Base-by-base conservation (phyloP, 1,140 invertebrate species). In the Temnothorax nylanderi region DNA sequence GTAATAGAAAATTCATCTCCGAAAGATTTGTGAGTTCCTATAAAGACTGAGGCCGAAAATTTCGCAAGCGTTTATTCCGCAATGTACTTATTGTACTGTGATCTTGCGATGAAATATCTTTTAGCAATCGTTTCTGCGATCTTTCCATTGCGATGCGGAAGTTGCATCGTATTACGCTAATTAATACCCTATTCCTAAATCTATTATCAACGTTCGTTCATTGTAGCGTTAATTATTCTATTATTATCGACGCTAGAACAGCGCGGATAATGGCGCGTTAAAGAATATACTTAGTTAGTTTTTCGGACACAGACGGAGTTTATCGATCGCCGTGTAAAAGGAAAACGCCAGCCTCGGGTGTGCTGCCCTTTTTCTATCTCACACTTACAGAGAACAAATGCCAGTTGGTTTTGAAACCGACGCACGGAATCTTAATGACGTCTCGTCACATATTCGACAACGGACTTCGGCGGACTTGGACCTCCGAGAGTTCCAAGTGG, bases 401-500 rank as follows among this genome's bases (percentile, higher is more conserved):
- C 18, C 26, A 77, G 54, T 64, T 26, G 41, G 34, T 77, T 64
- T 75, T 32, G 58, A 77, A 64, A 77, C 10, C 41, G 56, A 77
- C 41, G 56, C 41, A 77, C 56, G 56, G 75, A 64, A 77, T 77
- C 41, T 77, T 77, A 77, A 77, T 77, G 75, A 77, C 8, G 75
- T 77, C 56, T 77, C 58, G 37, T 77, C 56, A 75, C 34, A 64
- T 47, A 64, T 47, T 11, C 56, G 41, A 77, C 37, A 32, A 32
- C 18, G 32, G 18, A 5, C 49, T 37, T 11, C 26, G 34, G 10
- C 34, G n/a, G n/a, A 41, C 7, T 75, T 75, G 41, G 54, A 44
- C 3, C 13, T 75, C 7, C 13, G 64, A 21, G 21, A 1, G 34
- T 37, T 32, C 0, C 34, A 41, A 58, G 34, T 75, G 13, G n/a